These are phyloP conservation scores for Yoshiicerus persimilis DNA, from an alignment of 1,140 invertebrate genomes.

Conservation along the genomic window DNA sequence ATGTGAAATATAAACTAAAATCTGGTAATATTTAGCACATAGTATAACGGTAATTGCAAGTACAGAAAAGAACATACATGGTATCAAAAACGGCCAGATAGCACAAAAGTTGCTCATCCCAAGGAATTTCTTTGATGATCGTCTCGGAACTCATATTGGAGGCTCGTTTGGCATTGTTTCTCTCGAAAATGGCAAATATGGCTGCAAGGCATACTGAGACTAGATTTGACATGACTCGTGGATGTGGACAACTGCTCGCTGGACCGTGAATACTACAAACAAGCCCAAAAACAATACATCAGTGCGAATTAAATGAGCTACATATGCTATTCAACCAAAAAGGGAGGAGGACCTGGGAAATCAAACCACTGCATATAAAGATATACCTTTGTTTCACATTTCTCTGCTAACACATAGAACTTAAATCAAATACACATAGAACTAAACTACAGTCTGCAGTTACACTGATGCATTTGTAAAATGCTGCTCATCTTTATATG, in stretches of 20 bases:
- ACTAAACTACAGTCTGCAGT: background rate
- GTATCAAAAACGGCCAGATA: conserved; percentile 61
- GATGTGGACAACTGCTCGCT: conserved; percentile 76
- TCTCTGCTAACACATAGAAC: background rate
- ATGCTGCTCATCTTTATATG: too few species aligned
- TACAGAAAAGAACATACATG: conserved; percentile 61
- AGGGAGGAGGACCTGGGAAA: background rate
- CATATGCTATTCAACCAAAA: background rate
- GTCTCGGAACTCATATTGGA: conserved; percentile 32
- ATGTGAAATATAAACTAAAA: too few species aligned
- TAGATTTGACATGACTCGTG: conserved; percentile 77
- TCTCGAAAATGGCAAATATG: conserved; percentile 60
- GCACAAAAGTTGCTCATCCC: conserved; percentile 54
- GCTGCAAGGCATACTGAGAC: conserved; percentile 79
- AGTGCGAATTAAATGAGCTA: background rate
- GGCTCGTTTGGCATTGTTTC: conserved; percentile 44
- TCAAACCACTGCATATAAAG: background rate
- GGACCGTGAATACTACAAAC: conserved; percentile 71
- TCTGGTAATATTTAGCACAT: too few species aligned
- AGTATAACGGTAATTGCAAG: too few species aligned
- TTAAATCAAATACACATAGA: background rate
- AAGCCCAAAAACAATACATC: conserved; percentile 6
- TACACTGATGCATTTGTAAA: too few species aligned
- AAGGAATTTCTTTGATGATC: conserved; percentile 47
- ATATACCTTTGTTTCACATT: background rate